Evolutionary conservation across 2,797 vertebrate genomes (phyloP), one percentile per base, ranked within the genome.

Genomic region (Holocentrus rufus): DNA sequence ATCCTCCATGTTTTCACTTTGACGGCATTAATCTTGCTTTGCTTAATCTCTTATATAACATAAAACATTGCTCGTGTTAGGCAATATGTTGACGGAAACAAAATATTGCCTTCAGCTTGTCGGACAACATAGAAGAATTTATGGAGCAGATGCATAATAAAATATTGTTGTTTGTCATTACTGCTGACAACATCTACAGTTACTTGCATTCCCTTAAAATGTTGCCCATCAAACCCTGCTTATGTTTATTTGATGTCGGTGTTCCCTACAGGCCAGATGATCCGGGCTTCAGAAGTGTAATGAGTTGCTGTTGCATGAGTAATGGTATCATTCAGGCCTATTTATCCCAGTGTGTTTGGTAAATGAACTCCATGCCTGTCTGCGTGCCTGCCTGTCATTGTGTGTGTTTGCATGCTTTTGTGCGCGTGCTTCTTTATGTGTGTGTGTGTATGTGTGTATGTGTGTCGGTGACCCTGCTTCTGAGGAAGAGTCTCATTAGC

Each of bases 401-500:
- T 39, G n/a, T 59, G 34, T n/a, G 22, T 39, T 8, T 39, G 36
- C 9, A 10, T 39, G 36, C 2, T 39, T 39, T 8, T 10, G 36
- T 39, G 36, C 1, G 9, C 9, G 1, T 39, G 36, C 1, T 8
- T 39, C 9, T 39, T 1, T 39, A 11, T 49, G 25, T 49, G 61
- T 31, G 61, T 49, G 10, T 22, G 44, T 20, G 25, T 30, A 23
- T 46, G 6, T 18, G 36, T 47, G 22, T 58, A 7, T 36, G 18
- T 58, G 18, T n/a, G 22, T 34, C 36, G 14, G 31, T 64, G 31
- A 14, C n/a, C 71, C 50, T 56, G 50, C 42, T 77, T 39, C 50
- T 22, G 1, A 60, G 52, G 64, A 85, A 70, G 27, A 42, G 61
- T 70, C 76, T 42, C 61, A 81, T 82, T 81, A 66, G 60, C 73